Conservation (phyloP, 2,888 invertebrate genomes). For the Temnothorax unifasciatus region DNA sequence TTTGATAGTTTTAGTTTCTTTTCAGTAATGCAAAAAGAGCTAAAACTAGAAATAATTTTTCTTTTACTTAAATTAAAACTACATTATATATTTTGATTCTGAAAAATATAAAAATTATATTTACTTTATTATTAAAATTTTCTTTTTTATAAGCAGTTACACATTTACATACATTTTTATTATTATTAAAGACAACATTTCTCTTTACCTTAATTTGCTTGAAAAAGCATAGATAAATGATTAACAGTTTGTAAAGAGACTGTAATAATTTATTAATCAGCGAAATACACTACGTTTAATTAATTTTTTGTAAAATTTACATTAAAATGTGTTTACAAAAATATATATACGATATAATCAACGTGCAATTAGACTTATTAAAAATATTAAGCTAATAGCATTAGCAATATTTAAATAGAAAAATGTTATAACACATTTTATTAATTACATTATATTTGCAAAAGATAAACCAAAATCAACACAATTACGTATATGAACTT, state of each 20-base stretch:
- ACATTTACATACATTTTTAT: background rate
- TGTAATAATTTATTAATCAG: background rate
- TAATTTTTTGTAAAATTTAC: background rate
- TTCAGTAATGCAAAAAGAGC: too few relatives aligned
- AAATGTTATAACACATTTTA: conserved; percentile 2
- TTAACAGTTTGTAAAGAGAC: background rate
- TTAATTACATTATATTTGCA: background rate
- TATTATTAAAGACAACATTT: background rate
- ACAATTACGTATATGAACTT: background rate
- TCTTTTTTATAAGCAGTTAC: background rate
- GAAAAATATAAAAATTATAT: background rate
- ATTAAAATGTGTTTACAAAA: too few relatives aligned
- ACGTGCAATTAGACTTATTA: conserved; percentile 1
- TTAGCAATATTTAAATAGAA: background rate
- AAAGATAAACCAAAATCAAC: background rate
- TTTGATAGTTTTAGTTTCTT: background rate
- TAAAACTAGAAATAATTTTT: background rate
- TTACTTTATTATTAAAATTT: background rate
- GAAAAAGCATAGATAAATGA: background rate
- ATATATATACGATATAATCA: background rate
- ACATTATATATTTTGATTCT: background rate
- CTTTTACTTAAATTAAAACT: background rate
- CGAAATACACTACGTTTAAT: background rate
- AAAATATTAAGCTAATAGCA: background rate
- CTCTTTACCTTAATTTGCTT: background rate